These are phyloP conservation scores for Micrasema longulum DNA, from an alignment of 1,140 invertebrate genomes.

Conservation along the genomic window DNA sequence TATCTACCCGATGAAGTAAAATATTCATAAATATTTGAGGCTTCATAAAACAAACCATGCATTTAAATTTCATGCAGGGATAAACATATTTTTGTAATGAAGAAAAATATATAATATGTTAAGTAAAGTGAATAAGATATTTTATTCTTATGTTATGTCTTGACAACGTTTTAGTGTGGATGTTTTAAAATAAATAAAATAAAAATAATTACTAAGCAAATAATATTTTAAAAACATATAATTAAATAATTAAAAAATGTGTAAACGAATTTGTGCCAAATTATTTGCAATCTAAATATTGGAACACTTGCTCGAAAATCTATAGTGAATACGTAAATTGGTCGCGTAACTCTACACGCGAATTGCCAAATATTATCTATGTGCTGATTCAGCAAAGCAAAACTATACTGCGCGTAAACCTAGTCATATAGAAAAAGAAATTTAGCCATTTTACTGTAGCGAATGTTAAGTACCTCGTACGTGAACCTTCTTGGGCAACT, in stretches of 20 bases:
- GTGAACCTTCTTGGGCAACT: constrained; percentile 97
- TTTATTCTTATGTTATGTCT: too few relatives aligned
- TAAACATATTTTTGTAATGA: too few relatives aligned
- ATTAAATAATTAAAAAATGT: too few relatives aligned
- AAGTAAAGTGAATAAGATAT: too few relatives aligned
- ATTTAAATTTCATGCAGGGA: constrained; percentile 2
- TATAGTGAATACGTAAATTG: constrained; percentile 23
- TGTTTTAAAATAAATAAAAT: too few relatives aligned
- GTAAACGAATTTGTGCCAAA: too few relatives aligned
- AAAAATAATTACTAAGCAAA: too few relatives aligned
- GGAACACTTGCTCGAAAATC: constrained; percentile 21
- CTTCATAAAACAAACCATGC: not conserved
- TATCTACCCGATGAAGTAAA: too few relatives aligned
- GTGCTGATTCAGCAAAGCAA: constrained; percentile 39
- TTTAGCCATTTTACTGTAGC: constrained; percentile 49
- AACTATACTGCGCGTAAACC: constrained; percentile 38
- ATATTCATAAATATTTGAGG: constrained; percentile 2
- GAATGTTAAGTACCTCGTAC: constrained; percentile 81
- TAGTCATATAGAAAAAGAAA: constrained; percentile 51
- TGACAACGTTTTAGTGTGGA: too few relatives aligned
- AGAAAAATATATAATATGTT: too few relatives aligned
- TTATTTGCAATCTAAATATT: constrained; percentile 34
- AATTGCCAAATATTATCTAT: constrained; percentile 38
- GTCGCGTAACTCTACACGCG: constrained; percentile 29
- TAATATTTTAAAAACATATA: too few relatives aligned